Percentiles rank a stretch among this genome's conserved stretches.
phyloP scores from a whole-genome alignment of 2,113 vertebrate genomes.

The Poeciliopsis turrubarensis region DNA sequence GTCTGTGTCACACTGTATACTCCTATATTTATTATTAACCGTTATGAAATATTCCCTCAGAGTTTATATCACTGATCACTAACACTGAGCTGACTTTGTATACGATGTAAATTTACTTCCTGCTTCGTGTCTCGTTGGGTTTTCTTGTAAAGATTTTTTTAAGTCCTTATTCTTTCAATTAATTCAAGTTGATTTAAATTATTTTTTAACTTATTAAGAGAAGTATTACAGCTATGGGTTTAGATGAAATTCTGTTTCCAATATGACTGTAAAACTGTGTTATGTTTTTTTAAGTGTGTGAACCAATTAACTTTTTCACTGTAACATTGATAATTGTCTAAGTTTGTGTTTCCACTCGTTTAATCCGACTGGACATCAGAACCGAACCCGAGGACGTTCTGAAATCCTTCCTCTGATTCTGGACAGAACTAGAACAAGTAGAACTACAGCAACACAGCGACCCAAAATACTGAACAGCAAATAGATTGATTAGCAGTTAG shows the following conservation, averaged over 20 bases:
- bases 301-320: constrained; percentile 35
- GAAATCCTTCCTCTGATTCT: constrained; percentile 9
- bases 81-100: constrained; percentile 79
- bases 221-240: constrained; percentile 66
- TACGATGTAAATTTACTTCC: constrained; percentile 64
- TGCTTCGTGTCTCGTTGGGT: constrained; percentile 63
- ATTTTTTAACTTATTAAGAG: constrained; percentile 79
- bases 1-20: constrained; percentile 62
- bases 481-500: too few relatives aligned
- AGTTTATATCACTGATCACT: constrained; percentile 80
- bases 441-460: neutral
- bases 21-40: constrained; percentile 79
- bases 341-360: constrained; percentile 55
- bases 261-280: constrained; percentile 52
- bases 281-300: constrained; percentile 23
- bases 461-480: neutral
- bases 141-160: constrained; percentile 61
- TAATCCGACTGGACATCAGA: constrained; percentile 38
- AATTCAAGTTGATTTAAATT: constrained; percentile 70
- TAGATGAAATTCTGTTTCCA: constrained; percentile 39
- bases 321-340: neutral
- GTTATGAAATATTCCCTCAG: constrained; percentile 69
- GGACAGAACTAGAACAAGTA: constrained; percentile 47
- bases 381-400: constrained; percentile 19
- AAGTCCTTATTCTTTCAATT: constrained; percentile 27